A percentile compares a stretch with the other conserved stretches of the same genome.
phyloP scores from a whole-genome alignment of 2,888 invertebrate genomes.

The Melinaea marsaeus region DNA sequence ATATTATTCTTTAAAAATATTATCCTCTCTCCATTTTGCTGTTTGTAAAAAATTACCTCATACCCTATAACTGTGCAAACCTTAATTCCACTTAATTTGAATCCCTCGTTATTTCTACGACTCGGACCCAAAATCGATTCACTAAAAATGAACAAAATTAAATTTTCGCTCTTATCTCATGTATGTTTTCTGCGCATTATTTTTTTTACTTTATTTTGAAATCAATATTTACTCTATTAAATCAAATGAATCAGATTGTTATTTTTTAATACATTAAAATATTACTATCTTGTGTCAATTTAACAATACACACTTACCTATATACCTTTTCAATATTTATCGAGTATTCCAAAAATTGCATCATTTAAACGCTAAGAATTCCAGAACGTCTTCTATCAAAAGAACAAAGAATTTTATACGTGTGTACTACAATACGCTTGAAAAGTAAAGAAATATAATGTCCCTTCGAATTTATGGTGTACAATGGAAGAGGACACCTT shows the following conservation, averaged over 20 bases:
- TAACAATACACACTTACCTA: too few species aligned
- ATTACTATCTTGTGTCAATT: too few species aligned
- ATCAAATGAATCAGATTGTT: too few species aligned
- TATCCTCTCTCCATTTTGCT: too few species aligned
- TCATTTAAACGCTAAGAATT: background rate
- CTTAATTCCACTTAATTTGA: slow-evolving; percentile 47
- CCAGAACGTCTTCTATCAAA: background rate
- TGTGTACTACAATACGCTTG: slow-evolving; percentile 16
- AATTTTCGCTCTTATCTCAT: slow-evolving; percentile 13
- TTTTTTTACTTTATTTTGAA: too few species aligned
- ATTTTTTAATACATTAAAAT: too few species aligned
- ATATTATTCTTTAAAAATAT: too few species aligned
- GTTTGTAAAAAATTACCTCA: slow-evolving; percentile 38
- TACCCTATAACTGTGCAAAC: slow-evolving; percentile 50
- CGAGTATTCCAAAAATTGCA: too few species aligned
- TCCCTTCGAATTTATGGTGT: slow-evolving; percentile 40
- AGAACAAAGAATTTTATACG: slow-evolving; percentile 7
- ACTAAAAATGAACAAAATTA: slow-evolving; percentile 20
- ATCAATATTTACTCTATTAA: too few species aligned
- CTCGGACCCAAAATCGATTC: slow-evolving; percentile 27
- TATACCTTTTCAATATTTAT: too few species aligned
- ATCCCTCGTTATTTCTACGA: slow-evolving; percentile 34
- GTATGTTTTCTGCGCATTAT: background rate
- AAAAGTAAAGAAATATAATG: slow-evolving; percentile 32
- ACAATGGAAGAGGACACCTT: slow-evolving; percentile 39